Evolutionary conservation across 2,888 invertebrate genomes (phyloP).

Genomic region (Chromoteleia sp.): DNA sequence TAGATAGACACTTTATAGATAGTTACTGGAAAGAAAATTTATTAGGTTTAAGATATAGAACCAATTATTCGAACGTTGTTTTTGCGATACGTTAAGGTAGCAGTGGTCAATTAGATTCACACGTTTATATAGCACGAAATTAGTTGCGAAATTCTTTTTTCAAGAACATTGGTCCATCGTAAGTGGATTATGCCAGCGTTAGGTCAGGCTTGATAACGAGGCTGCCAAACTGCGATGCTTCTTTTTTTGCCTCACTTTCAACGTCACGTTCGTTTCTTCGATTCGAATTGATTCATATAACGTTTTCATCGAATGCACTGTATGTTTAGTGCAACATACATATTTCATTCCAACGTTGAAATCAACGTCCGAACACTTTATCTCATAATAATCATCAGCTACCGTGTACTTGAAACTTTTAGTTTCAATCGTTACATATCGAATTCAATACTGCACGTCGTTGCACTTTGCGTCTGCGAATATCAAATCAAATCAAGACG

Average conservation of each 20-base stretch:
- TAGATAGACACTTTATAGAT: not conserved
- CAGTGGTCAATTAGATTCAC: slow-evolving; percentile 14
- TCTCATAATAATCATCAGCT: not conserved
- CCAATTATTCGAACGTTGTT: not conserved
- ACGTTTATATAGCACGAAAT: slow-evolving; percentile 24
- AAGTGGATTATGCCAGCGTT: slow-evolving; percentile 74
- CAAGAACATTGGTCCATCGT: slow-evolving; percentile 59
- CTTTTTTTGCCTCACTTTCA: slow-evolving; percentile 1
- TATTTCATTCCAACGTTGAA: too few relatives aligned
- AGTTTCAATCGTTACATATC: not conserved
- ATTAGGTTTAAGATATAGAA: not conserved
- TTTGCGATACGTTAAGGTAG: not conserved
- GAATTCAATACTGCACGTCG: too few relatives aligned
- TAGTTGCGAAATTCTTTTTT: slow-evolving; percentile 55
- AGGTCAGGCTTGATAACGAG: slow-evolving; percentile 71
- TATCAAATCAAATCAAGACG: not conserved
- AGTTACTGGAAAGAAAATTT: not conserved
- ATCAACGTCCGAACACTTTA: not conserved
- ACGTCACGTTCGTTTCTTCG: too few relatives aligned
- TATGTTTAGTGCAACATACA: too few relatives aligned
- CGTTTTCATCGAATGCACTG: too few relatives aligned
- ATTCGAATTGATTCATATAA: too few relatives aligned
- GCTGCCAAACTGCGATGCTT: slow-evolving; percentile 29
- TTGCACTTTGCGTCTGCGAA: not conserved
- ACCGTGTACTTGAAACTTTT: not conserved